Evolutionary conservation across 2,888 invertebrate species (phyloP).

Genomic region (Timandra comae): DNA sequence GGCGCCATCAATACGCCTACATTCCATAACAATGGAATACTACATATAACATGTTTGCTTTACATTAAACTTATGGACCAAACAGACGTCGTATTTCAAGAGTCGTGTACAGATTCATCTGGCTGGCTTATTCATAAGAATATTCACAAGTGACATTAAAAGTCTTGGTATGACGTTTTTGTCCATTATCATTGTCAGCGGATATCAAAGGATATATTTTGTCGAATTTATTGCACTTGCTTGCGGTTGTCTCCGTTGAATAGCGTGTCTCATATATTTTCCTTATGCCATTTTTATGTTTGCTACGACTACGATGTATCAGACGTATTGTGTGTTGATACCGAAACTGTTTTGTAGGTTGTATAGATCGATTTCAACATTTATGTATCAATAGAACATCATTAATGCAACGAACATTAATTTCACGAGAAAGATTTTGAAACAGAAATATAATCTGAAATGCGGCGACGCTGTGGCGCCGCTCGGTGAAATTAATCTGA

Average conservation of each 20-base stretch:
- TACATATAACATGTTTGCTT: slow-evolving; percentile 41
- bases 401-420: slow-evolving; percentile 30
- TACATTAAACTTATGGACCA: slow-evolving; percentile 46
- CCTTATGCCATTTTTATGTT: slow-evolving; percentile 31
- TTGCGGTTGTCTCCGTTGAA: slow-evolving; percentile 38
- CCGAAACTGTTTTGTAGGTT: slow-evolving; percentile 21
- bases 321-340: slow-evolving; percentile 26
- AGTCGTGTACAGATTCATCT: slow-evolving; percentile 72
- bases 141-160: slow-evolving; percentile 64
- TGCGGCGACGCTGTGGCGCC: slow-evolving; percentile 54
- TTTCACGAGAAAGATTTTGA: slow-evolving; percentile 52
- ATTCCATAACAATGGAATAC: slow-evolving; percentile 34
- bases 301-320: slow-evolving; percentile 19
- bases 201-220: slow-evolving; percentile 54
- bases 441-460: slow-evolving; percentile 57
- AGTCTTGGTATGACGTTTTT: slow-evolving; percentile 59
- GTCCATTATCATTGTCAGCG: slow-evolving; percentile 53
- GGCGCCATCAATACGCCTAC: slow-evolving; percentile 59
- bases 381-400: slow-evolving; percentile 28
- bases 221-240: slow-evolving; percentile 53
- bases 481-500: slow-evolving; percentile 44
- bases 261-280: slow-evolving; percentile 43
- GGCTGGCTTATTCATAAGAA: slow-evolving; percentile 56
- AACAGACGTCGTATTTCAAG: slow-evolving; percentile 63
- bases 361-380: slow-evolving; percentile 22